A percentile compares a stretch with the other conserved stretches of the same genome.
Evolutionary conservation across 1,140 invertebrate genomes (phyloP).

Genomic region (Zaprionus lachaisei): DNA sequence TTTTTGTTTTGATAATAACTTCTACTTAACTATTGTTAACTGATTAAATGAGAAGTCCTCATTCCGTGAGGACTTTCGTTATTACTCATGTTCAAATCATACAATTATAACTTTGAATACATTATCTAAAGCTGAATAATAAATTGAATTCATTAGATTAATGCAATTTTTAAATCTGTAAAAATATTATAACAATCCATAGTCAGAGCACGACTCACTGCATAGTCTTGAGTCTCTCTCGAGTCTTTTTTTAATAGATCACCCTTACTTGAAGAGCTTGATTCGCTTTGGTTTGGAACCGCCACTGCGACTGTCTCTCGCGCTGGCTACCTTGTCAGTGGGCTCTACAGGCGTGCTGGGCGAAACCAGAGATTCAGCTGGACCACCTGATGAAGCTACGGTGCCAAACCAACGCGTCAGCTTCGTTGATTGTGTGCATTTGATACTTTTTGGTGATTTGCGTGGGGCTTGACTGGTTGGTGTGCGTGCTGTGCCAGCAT

Average conservation of each 20-base stretch:
- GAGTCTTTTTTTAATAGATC: slow-evolving; percentile 43
- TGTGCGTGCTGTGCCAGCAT: slow-evolving; percentile 20
- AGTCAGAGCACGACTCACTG: slow-evolving; percentile 18
- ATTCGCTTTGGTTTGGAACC: slow-evolving; percentile 62
- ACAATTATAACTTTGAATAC: background rate
- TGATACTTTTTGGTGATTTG: slow-evolving; percentile 68
- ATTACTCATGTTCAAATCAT: background rate
- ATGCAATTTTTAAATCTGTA: background rate
- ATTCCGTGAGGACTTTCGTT: background rate
- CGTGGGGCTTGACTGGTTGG: slow-evolving; percentile 34
- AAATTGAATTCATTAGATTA: background rate
- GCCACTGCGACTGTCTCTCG: slow-evolving; percentile 49
- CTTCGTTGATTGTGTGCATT: slow-evolving; percentile 71
- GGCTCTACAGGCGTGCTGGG: slow-evolving; percentile 55
- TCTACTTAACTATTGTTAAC: background rate
- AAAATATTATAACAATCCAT: background rate
- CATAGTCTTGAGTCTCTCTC: slow-evolving; percentile 43
- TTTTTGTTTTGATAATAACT: background rate
- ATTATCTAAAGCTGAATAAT: background rate
- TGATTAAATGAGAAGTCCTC: slow-evolving; percentile 1
- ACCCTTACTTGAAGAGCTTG: slow-evolving; percentile 58
- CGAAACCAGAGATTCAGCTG: slow-evolving; percentile 49
- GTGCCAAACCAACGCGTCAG: slow-evolving; percentile 76
- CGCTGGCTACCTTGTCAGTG: slow-evolving; percentile 39
- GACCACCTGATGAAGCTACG: slow-evolving; percentile 20